Base-by-base conservation (phyloP, 2,797 vertebrate species). In the Acanthurus leucopareius region DNA sequence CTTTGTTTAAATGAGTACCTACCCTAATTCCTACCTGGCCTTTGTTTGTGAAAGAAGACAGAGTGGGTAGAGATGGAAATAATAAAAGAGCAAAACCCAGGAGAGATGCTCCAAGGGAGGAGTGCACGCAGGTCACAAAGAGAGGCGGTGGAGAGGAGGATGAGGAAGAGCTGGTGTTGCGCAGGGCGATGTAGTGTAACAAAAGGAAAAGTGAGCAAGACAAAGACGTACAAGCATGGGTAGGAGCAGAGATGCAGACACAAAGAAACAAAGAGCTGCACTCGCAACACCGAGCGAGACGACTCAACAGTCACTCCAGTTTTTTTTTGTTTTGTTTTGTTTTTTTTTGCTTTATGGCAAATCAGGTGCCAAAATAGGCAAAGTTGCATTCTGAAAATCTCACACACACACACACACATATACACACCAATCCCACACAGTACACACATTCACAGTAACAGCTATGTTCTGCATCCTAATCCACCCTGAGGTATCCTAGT, bases 231-330 rank as follows among this genome's bases (percentile, higher is more conserved):
- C 83, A 74, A 56, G 71, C 76, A 67, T 3, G 69, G 84, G 61
- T 79, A 81, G 73, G 80, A 77, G 76, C 2, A 61, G 80, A 82
- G 76, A 83, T 69, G 51, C 80, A 91, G 89, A 93, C 88, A 94
- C 92, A 92, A 93, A 93, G 93, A 92, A 88, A 90, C 88, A 90
- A 92, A 93, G 87, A 87, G 85, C 44, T 65, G 59, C 75, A 60
- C 84, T 52, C 51, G 72, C 60, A 3, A 53, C 69, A 72, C 51
- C 40, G 7, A 73, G 86, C 38, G 48, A 88, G 80, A 78, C 78
- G 28, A 72, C 68, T 70, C 66, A 56, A 48, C 75, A 75, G 75
- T 59, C 59, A 0, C 52, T 57, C 74, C 14, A 1, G 38, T 19
- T 71, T 35, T 35, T 35, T 35, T 19, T 71, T 35, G 7, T 35